Base-by-base conservation (phyloP, 2,888 invertebrate genomes). In the Trachelus iudaicus region DNA sequence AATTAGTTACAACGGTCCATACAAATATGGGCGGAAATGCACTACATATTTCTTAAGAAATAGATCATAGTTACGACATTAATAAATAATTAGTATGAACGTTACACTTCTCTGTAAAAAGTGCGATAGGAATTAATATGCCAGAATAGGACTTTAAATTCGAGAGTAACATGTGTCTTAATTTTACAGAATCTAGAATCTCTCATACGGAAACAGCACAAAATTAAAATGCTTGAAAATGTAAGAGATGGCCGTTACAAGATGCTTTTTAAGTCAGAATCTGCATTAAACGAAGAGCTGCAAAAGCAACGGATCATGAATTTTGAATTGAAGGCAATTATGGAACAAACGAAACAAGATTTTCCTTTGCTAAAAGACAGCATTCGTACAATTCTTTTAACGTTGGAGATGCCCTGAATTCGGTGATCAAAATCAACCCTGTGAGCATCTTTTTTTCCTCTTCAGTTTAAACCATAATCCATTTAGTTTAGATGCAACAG, bases 191-290 rank as follows among this genome's bases (percentile, higher is more conserved):
- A 94, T 84, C 91, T 94, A 79, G 93, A 94, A 87, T 88, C 93
- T 78, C 86, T 96, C 33, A 93, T 96, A 1, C 93, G 95, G 75
- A 94, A 94, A 84, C 97, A 97, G 89, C 94, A 95, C 40, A 94
- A 95, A 81, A 94, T 95, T 40, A 94, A 92, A 82, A 93, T 95
- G 84, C 93, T 95, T 77, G 89, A 91, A 79, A 91, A 92, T 37
- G 86, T 93, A 3, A 92, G 92, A 84, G 87, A 85, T 75, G 90
- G 91, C 4, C 86, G 89, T 35, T 92, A 93, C 82, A 92, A 91
- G 82, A 89, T 91, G 79, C 80, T 87, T 4, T 89, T 87, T 78
- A 91, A 91, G 81, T 90, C 87, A n/a, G 93, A 94, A 79, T 84
- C 92, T 0, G 84, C 92, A 1, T 89, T 95, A 11, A 91, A 93